Evolutionary conservation across 2,113 vertebrate genomes (phyloP).

Genomic region (Xiphophorus couchianus): DNA sequence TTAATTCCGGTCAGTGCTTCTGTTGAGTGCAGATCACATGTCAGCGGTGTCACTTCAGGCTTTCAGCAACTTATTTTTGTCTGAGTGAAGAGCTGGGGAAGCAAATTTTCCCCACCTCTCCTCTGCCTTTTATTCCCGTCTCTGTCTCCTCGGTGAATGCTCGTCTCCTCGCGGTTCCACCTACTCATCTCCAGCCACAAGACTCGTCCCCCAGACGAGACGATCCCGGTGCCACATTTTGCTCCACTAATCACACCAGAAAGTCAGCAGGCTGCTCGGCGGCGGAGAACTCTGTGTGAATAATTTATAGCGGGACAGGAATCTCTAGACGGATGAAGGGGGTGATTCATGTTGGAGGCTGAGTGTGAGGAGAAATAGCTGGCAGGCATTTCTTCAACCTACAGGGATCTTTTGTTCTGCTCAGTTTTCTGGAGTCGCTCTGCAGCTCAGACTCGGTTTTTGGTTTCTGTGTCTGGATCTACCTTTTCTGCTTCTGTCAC

Average conservation of each 20-base stretch:
- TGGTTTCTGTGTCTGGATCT: constrained; percentile 2
- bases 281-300: constrained; percentile 46
- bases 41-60: constrained; percentile 19
- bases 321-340: constrained; percentile 3
- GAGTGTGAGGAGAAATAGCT: constrained; percentile 23
- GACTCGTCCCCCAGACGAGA: constrained; percentile 32
- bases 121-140: constrained; percentile 26
- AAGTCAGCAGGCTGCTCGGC: constrained; percentile 32
- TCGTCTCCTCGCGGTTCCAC: constrained; percentile 26
- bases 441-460: background rate
- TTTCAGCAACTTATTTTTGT: constrained; percentile 16
- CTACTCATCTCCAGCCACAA: constrained; percentile 33
- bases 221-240: constrained; percentile 34
- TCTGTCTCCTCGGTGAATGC: constrained; percentile 28
- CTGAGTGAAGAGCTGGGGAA: constrained; percentile 26
- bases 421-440: constrained; percentile 6
- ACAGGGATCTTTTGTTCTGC: constrained; percentile 27
- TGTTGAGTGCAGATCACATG: constrained; percentile 17
- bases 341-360: constrained; percentile 27
- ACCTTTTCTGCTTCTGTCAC: constrained; percentile 4
- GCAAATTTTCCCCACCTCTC: constrained; percentile 12
- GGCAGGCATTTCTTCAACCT: constrained; percentile 11
- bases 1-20: constrained; percentile 16
- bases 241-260: constrained; percentile 60
- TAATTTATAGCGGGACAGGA: constrained; percentile 51